phyloP scores from a whole-genome alignment of 2,888 invertebrate genomes.

The Oegoconia quadripuncta region DNA sequence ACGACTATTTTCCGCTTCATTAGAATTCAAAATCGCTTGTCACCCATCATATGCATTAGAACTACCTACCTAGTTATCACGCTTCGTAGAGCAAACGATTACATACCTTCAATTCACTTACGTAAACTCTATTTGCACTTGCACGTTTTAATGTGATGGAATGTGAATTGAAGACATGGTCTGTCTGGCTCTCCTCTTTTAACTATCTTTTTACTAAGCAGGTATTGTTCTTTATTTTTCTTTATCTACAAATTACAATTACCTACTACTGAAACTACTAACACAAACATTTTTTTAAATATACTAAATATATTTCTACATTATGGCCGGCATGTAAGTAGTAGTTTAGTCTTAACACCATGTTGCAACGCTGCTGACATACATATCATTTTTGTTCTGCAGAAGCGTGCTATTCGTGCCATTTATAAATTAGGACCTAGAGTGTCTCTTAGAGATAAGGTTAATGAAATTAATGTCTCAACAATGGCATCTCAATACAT shows the following conservation, averaged over 20 bases:
- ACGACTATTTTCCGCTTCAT: slow-evolving; percentile 32
- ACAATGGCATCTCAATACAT: too few species aligned
- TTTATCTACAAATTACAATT: background rate
- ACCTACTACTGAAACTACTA: background rate
- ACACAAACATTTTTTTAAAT: too few species aligned
- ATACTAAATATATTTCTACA: too few species aligned
- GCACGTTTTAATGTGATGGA: slow-evolving; percentile 31
- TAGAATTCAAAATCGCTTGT: slow-evolving; percentile 41
- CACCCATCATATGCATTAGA: slow-evolving; percentile 25
- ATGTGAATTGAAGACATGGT: slow-evolving; percentile 75
- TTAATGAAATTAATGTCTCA: too few species aligned
- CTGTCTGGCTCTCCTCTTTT: slow-evolving; percentile 71
- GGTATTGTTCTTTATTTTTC: background rate
- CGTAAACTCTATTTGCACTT: slow-evolving; percentile 42
- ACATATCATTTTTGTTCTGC: too few species aligned
- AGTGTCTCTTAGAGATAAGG: too few species aligned
- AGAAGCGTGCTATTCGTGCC: too few species aligned
- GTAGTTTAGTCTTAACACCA: too few species aligned
- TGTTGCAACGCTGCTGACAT: too few species aligned
- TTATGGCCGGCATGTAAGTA: too few species aligned
- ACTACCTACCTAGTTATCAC: slow-evolving; percentile 57
- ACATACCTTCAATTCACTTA: slow-evolving; percentile 76
- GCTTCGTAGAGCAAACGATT: slow-evolving; percentile 70
- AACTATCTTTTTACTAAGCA: background rate
- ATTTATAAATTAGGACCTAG: too few species aligned